phyloP scores from a whole-genome alignment of 2,113 vertebrate species.

The Oncorhynchus gorbuscha region DNA sequence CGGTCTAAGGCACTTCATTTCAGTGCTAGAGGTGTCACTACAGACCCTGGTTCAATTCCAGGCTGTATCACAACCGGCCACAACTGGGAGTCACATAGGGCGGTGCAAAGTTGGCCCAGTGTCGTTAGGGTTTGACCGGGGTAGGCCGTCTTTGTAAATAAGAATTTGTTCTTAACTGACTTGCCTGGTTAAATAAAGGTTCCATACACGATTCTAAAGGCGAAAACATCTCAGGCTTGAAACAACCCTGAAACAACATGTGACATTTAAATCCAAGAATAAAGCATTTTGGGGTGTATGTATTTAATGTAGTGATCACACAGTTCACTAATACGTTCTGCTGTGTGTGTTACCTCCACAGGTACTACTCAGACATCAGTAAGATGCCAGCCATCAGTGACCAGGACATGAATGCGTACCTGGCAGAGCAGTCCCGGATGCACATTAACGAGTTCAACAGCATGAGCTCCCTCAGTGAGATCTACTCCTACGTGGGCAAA shows the following conservation, averaged over 20 bases:
- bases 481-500: conserved; percentile 97
- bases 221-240: neutral
- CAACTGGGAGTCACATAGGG: too few species aligned
- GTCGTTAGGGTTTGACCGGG: too few species aligned
- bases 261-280: neutral
- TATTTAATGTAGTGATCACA: neutral
- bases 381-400: conserved; percentile 98
- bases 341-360: conserved; percentile 52
- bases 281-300: neutral
- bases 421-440: conserved; percentile 98
- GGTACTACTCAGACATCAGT: conserved; percentile 96
- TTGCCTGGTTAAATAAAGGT: too few species aligned
- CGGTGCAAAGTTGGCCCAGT: too few species aligned
- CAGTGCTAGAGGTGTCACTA: too few species aligned
- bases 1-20: too few species aligned
- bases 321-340: neutral
- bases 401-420: conserved; percentile 99
- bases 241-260: neutral
- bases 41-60: too few species aligned
- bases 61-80: too few species aligned
- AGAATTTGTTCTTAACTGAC: too few species aligned
- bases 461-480: conserved; percentile 97
- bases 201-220: neutral
- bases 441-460: conserved; percentile 98
- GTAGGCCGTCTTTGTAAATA: too few species aligned